Evolutionary conservation across 2,888 invertebrate genomes (phyloP).

Genomic region (Coenonympha glycerion): DNA sequence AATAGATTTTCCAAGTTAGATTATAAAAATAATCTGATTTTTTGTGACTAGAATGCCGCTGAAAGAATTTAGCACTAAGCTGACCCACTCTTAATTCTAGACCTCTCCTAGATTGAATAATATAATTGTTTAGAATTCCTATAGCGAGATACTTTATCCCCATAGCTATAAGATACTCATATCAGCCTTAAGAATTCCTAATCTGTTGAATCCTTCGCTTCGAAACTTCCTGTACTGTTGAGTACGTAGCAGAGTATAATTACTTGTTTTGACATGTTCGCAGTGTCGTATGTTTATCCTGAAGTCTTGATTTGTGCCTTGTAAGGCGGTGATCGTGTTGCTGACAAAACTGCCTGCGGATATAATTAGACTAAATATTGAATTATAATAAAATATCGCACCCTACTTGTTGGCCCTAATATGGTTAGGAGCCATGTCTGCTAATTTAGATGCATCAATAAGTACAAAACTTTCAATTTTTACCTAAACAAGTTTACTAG

Average conservation of each 20-base stretch:
- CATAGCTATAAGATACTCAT: constrained; percentile 28
- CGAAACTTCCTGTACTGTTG: constrained; percentile 33
- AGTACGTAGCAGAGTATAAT: constrained; percentile 33
- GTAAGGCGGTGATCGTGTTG: constrained; percentile 48
- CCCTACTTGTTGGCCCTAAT: too few species aligned
- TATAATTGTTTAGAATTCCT: constrained; percentile 17
- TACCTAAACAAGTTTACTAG: too few species aligned
- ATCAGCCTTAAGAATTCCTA: constrained; percentile 35
- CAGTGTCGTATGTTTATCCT: constrained; percentile 36
- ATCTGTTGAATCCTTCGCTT: constrained; percentile 34
- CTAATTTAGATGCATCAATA: too few species aligned
- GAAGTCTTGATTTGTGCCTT: constrained; percentile 68
- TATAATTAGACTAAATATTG: neutral
- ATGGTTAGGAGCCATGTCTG: too few species aligned
- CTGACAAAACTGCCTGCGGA: constrained; percentile 29
- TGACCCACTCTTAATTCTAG: constrained; percentile 30
- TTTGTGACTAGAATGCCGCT: constrained; percentile 23
- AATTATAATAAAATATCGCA: too few species aligned
- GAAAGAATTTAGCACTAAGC: constrained; percentile 28
- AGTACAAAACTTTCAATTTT: too few species aligned
- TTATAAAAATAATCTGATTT: too few species aligned
- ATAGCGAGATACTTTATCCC: constrained; percentile 27
- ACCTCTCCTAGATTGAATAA: constrained; percentile 18
- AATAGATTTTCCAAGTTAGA: too few species aligned
- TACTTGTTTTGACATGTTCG: constrained; percentile 32